Base-by-base conservation (phyloP, 2,888 invertebrate genomes). In the Heteropelma amictum region DNA sequence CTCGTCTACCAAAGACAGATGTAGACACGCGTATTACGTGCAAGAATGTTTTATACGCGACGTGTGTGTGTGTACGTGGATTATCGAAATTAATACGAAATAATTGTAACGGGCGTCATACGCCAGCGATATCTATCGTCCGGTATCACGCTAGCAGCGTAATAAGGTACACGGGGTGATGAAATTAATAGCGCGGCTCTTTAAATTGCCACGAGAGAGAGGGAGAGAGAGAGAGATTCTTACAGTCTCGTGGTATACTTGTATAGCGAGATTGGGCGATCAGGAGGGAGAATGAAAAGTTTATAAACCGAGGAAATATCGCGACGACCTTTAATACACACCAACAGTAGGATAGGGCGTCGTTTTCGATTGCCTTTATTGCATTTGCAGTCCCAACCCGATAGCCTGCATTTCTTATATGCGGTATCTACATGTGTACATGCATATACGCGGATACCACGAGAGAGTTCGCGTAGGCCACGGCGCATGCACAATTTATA, bases 401-500 rank as follows among this genome's bases (percentile, higher is more conserved):
- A 19, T 30, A 47, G 68, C 58, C 38, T 26, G 35, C 33, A 63
- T 28, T 70, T 51, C 42, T 33, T 33, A 53, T 45, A 38, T 42
- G 42, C 21, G 14, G n/a, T 17, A 14, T 56, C 6, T 42, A 67
- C 51, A 61, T 8, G 2, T 47, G 10, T 23, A 21, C 10, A 30
- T 3, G 19, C n/a, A 42, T 42, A 68, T 71, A 72, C 64, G 64
- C 42, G 72, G 60, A 71, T 75, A 51, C 72, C 75, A 75, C 64
- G 72, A 72, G 68, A 65, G 68, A 69, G 82, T 83, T 83, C 80
- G 83, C 79, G 82, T 81, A 81, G 84, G 79, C 81, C 81, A 83
- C 76, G 83, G 83, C 80, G 81, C 84, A 85, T 85, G 83, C 87
- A 86, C 88, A 88, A 88, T 88, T 88, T 88, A 88, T 88, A 88